These are phyloP conservation scores for Amphimallon solstitiale DNA, from an alignment of 2,888 invertebrate species.

Conservation along the genomic window DNA sequence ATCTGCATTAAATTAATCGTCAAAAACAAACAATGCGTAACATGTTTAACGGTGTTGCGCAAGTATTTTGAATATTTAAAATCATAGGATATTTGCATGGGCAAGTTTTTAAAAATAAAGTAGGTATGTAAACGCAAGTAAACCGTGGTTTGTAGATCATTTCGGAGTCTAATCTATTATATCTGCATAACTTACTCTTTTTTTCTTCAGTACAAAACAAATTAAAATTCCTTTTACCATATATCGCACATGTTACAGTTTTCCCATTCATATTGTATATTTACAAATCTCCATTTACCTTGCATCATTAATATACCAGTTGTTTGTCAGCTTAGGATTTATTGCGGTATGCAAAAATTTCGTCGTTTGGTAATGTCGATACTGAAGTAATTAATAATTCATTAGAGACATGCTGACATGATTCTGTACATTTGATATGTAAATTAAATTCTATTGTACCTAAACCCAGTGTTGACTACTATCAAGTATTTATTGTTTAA, in stretches of 20 bases:
- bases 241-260: not conserved
- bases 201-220: not conserved
- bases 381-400: slow-evolving; percentile 37
- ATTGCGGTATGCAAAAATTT: slow-evolving; percentile 20
- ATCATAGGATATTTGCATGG: no score
- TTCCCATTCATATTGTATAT: slow-evolving; percentile 22
- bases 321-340: slow-evolving; percentile 27
- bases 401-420: slow-evolving; percentile 35
- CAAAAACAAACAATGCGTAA: no score
- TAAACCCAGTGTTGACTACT: slow-evolving; percentile 15
- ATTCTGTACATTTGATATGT: slow-evolving; percentile 35
- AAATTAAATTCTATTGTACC: slow-evolving; percentile 31
- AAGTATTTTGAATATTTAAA: no score
- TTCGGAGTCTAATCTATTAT: not conserved
- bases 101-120: no score
- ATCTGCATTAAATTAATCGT: no score
- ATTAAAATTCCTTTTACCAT: slow-evolving; percentile 11
- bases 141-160: not conserved
- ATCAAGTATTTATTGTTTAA: slow-evolving; percentile 27
- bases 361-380: slow-evolving; percentile 33
- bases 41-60: no score
- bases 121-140: no score
- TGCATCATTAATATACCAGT: slow-evolving; percentile 30
- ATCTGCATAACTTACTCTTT: no score
- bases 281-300: slow-evolving; percentile 25